Evolutionary conservation across 37 sponge, comb jelly and placozoan genomes (phyloP).

Genomic region (Beroe forskalii): DNA sequence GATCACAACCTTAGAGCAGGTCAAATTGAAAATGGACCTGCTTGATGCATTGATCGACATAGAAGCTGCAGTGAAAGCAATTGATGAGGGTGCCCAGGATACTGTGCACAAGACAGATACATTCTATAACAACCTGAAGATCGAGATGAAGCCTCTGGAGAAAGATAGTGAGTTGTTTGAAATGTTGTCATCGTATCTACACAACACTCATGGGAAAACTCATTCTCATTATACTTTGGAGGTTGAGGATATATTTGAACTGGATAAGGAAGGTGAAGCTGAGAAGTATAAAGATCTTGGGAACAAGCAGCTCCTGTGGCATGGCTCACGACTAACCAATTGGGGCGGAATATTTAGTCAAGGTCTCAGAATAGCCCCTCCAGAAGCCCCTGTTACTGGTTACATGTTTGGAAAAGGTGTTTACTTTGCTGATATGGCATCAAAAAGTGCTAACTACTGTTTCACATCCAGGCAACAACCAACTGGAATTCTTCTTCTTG

Average conservation of each 20-base stretch:
- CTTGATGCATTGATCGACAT: slow-evolving; percentile 70
- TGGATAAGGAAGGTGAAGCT: slow-evolving; percentile 74
- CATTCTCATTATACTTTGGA: slow-evolving; percentile 78
- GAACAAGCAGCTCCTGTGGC: slow-evolving; percentile 95
- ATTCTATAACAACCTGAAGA: slow-evolving; percentile 58
- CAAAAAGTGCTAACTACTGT: slow-evolving; percentile 98
- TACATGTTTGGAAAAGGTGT: slow-evolving; percentile 99
- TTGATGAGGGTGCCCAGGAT: slow-evolving; percentile 31
- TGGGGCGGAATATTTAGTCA: slow-evolving; percentile 97
- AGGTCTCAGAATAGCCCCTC: slow-evolving; percentile 92
- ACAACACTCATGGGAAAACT: slow-evolving; percentile 86
- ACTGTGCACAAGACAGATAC: slow-evolving; percentile 38
- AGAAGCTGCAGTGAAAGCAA: slow-evolving; percentile 63
- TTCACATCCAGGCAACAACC: slow-evolving; percentile 77
- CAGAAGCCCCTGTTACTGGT: slow-evolving; percentile 98
- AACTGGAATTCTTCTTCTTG: slow-evolving; percentile 81
- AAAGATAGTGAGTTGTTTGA: slow-evolving; percentile 52
- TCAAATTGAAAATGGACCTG: slow-evolving; percentile 79
- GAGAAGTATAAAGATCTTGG: slow-evolving; percentile 80
- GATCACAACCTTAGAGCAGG: slow-evolving; percentile 76
- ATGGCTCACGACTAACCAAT: slow-evolving; percentile 94
- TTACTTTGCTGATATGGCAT: slow-evolving; percentile 97
- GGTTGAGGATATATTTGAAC: slow-evolving; percentile 76
- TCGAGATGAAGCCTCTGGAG: slow-evolving; percentile 58
- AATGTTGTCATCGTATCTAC: slow-evolving; percentile 79